phyloP scores from a whole-genome alignment of 1,140 invertebrate species.

The Sitobion miscanthi region DNA sequence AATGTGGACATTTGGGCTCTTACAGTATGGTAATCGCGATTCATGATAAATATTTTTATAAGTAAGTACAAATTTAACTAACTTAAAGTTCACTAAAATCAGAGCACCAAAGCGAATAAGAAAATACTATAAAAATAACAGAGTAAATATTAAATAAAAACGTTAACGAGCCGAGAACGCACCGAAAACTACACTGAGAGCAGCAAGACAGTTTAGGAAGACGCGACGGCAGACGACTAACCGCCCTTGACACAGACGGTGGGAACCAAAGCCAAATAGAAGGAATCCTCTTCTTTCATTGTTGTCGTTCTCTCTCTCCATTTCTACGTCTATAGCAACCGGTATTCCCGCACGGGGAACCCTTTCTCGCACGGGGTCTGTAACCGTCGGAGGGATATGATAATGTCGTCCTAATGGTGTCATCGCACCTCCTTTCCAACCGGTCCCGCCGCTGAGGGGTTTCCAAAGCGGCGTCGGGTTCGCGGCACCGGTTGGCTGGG shows the following conservation, averaged over 20 bases:
- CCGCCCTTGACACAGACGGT: conserved; percentile 55
- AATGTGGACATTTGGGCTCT: conserved; percentile 40
- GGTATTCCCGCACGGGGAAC: conserved; percentile 53
- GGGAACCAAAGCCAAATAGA: conserved; percentile 55
- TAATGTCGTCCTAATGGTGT: conserved; percentile 57
- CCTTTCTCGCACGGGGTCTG: conserved; percentile 24
- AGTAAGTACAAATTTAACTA: background rate
- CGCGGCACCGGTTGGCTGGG: background rate
- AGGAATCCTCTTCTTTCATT: conserved; percentile 55
- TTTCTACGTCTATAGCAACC: conserved; percentile 42
- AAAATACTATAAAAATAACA: background rate
- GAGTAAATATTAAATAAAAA: conserved; percentile 29
- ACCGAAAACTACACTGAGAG: conserved; percentile 49
- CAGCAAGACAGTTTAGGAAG: conserved; percentile 23
- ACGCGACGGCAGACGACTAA: conserved; percentile 56
- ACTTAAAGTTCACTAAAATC: conserved; percentile 1
- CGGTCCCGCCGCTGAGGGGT: conserved; percentile 14
- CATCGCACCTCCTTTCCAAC: conserved; percentile 50
- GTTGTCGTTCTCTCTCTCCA: conserved; percentile 41
- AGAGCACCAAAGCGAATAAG: conserved; percentile 12
- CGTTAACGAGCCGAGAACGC: conserved; percentile 33
- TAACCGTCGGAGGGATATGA: conserved; percentile 54
- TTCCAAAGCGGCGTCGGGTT: background rate
- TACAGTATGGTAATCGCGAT: conserved; percentile 32
- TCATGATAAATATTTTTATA: conserved; percentile 24